phyloP scores from a whole-genome alignment of 2,113 vertebrate genomes.

The Anas platyrhynchos region DNA sequence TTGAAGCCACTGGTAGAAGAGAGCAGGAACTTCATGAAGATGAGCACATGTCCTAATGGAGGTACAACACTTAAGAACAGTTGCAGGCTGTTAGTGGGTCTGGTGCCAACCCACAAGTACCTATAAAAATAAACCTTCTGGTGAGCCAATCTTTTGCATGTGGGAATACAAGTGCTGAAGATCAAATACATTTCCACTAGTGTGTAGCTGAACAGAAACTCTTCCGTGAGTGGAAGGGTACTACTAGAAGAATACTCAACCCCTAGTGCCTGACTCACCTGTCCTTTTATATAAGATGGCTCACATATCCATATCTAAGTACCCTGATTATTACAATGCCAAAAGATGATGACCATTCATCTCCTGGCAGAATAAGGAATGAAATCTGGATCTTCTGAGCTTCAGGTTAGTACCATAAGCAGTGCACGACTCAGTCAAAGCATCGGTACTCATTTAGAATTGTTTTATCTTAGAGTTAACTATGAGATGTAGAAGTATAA shows the following conservation, averaged over 20 bases:
- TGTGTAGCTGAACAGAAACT: not conserved
- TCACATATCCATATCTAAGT: not conserved
- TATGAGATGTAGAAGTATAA: conserved; percentile 42
- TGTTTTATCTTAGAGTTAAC: not conserved
- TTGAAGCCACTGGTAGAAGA: not conserved
- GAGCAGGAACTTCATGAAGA: not conserved
- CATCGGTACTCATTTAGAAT: not conserved
- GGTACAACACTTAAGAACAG: not conserved
- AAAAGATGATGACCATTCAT: not conserved
- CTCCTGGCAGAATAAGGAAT: not conserved
- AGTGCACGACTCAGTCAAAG: not conserved
- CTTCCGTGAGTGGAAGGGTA: not conserved
- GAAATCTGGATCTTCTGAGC: not conserved
- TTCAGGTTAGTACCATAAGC: not conserved
- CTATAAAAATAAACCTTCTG: not conserved
- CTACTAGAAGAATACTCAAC: not conserved
- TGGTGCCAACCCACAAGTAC: not conserved
- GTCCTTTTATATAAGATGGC: not conserved
- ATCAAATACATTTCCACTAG: not conserved
- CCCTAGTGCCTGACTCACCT: not conserved
- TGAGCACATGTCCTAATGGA: not conserved
- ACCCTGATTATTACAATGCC: not conserved
- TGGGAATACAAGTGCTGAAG: not conserved
- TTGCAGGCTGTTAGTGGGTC: not conserved
- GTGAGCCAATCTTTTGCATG: not conserved